These are phyloP conservation scores for Pterobdella sp. DNA, from an alignment of 2,888 invertebrate species.

Conservation along the genomic window DNA sequence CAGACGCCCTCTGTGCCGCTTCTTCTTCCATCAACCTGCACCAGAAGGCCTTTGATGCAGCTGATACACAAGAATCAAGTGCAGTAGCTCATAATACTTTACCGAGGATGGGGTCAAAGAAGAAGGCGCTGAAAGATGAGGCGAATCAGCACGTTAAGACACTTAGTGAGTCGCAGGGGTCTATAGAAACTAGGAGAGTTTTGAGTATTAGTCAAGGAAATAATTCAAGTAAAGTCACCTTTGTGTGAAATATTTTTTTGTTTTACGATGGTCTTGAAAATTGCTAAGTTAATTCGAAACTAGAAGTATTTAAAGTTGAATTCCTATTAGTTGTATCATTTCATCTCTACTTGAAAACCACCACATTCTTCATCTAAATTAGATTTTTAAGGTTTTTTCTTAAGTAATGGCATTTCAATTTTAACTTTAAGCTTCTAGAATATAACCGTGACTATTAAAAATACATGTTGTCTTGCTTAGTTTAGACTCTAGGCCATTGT, in stretches of 20 bases:
- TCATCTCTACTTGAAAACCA: too few relatives aligned
- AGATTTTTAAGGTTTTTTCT: too few relatives aligned
- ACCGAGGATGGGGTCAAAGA: slow-evolving; percentile 34
- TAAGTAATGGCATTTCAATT: too few relatives aligned
- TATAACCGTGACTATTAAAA: too few relatives aligned
- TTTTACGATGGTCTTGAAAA: neutral
- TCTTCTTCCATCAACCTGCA: neutral
- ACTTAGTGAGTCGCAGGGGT: slow-evolving; percentile 18
- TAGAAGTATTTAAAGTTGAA: too few relatives aligned
- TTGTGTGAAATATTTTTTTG: slow-evolving; percentile 4
- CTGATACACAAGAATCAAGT: neutral
- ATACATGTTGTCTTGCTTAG: too few relatives aligned
- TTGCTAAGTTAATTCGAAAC: neutral
- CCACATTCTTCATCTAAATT: too few relatives aligned
- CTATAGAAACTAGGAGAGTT: slow-evolving; percentile 15
- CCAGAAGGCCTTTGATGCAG: neutral
- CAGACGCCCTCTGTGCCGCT: slow-evolving; percentile 12
- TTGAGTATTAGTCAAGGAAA: neutral
- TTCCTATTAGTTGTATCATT: neutral
- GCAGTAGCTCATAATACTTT: slow-evolving; percentile 32
- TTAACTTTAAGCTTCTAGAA: too few relatives aligned
- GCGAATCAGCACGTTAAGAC: neutral
- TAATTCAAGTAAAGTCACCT: slow-evolving; percentile 16
- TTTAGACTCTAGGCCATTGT: too few relatives aligned
- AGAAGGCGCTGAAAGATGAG: slow-evolving; percentile 22